phyloP scores from a whole-genome alignment of 2,113 vertebrate species.

The Montifringilla adamsi region DNA sequence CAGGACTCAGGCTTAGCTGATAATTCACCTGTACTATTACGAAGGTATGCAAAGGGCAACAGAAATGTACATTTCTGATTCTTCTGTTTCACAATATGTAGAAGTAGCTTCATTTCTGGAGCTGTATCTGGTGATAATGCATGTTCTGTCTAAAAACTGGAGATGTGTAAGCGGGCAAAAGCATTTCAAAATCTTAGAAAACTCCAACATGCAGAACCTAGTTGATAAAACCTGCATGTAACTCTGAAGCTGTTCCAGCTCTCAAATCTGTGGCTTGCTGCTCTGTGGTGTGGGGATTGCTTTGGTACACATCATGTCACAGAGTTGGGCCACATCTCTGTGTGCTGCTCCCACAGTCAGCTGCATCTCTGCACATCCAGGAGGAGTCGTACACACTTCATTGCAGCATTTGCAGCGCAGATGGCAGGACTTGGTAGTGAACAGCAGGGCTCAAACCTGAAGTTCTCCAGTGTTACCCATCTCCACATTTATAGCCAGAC shows the following conservation, averaged over 20 bases:
- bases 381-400: not conserved
- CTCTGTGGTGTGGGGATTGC: not conserved
- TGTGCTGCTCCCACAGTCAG: not conserved
- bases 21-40: not conserved
- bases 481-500: not conserved
- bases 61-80: not conserved
- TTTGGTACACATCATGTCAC: not conserved
- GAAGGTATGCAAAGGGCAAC: not conserved
- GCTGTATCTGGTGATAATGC: not conserved
- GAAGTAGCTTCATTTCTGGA: not conserved
- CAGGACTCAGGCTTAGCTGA: not conserved
- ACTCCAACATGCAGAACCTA: not conserved
- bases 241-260: not conserved
- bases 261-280: not conserved
- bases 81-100: not conserved
- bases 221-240: not conserved
- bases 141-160: not conserved
- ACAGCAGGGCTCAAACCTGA: slow-evolving; percentile 39
- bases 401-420: slow-evolving; percentile 3
- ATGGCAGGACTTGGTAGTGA: slow-evolving; percentile 3
- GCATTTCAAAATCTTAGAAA: not conserved
- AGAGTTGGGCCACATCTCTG: slow-evolving; percentile 33
- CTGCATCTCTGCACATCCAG: not conserved
- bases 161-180: not conserved
- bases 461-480: not conserved